These are phyloP conservation scores for Takifugu rubripes DNA, from an alignment of 2,797 vertebrate genomes.

Conservation along the genomic window DNA sequence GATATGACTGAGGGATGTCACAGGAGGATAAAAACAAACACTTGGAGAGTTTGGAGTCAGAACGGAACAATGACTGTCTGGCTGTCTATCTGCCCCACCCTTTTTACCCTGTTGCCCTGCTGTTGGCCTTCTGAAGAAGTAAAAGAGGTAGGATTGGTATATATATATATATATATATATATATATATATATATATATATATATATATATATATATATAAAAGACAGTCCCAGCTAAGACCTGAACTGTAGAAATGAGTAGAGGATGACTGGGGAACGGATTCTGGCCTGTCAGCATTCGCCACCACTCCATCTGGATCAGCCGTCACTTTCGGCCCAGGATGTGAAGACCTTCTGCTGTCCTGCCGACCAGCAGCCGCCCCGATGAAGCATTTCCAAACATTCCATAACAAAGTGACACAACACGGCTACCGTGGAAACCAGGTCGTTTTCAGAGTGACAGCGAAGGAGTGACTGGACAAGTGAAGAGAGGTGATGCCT, in stretches of 20 bases:
- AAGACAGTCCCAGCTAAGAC: neutral
- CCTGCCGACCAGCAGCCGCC: conserved; percentile 33
- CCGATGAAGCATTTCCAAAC: conserved; percentile 45
- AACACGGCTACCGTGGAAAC: conserved; percentile 57
- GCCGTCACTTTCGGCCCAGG: conserved; percentile 53
- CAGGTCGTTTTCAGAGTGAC: conserved; percentile 39
- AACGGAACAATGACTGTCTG: conserved; percentile 6
- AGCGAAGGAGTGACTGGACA: conserved; percentile 21
- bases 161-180: too few species aligned
- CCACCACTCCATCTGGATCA: conserved; percentile 49
- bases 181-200: too few species aligned
- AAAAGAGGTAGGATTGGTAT: too few species aligned
- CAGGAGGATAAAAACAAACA: neutral
- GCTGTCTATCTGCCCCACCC: conserved; percentile 15
- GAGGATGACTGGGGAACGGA: conserved; percentile 38
- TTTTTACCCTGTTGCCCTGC: conserved; percentile 5
- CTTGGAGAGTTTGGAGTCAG: neutral
- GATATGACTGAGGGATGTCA: conserved; percentile 1
- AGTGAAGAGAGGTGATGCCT: conserved; percentile 15
- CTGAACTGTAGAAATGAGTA: conserved; percentile 3
- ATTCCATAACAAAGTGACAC: conserved; percentile 68
- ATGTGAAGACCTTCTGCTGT: conserved; percentile 55
- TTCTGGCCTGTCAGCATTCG: conserved; percentile 46
- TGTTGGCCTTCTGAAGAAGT: conserved; percentile 6
- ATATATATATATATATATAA: too few species aligned